phyloP scores from a whole-genome alignment of 2,888 invertebrate species.

The Podotricha telesiphe region DNA sequence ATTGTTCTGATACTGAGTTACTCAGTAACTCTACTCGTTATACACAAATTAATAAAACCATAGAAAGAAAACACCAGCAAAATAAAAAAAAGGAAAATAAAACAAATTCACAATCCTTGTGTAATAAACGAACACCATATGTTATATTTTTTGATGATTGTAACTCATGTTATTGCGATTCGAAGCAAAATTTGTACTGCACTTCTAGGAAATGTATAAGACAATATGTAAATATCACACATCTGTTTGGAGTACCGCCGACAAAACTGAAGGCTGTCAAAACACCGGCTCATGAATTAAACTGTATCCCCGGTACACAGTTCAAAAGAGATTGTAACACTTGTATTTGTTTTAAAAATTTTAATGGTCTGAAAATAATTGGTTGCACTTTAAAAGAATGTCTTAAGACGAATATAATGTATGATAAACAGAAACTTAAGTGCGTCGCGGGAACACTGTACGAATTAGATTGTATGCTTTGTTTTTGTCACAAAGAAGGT shows the following conservation, averaged over 20 bases:
- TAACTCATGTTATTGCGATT: slow-evolving; percentile 80
- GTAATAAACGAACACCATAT: slow-evolving; percentile 52
- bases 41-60: background rate
- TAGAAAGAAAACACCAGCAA: background rate
- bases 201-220: slow-evolving; percentile 67
- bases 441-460: slow-evolving; percentile 60
- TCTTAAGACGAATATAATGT: background rate
- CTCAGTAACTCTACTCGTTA: background rate
- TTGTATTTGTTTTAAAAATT: slow-evolving; percentile 59
- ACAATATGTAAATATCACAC: slow-evolving; percentile 31
- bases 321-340: slow-evolving; percentile 65
- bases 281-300: slow-evolving; percentile 49
- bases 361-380: slow-evolving; percentile 57
- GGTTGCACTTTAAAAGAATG: slow-evolving; percentile 70
- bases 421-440: slow-evolving; percentile 37
- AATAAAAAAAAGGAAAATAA: background rate
- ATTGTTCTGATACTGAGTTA: slow-evolving; percentile 54
- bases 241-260: background rate
- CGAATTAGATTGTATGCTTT: slow-evolving; percentile 59
- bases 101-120: slow-evolving; percentile 39
- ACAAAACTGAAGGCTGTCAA: slow-evolving; percentile 28
- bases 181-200: slow-evolving; percentile 66
- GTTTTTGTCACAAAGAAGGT: slow-evolving; percentile 54
- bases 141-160: slow-evolving; percentile 73
- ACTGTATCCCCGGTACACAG: slow-evolving; percentile 58